Conservation (phyloP, 2,113 vertebrate species). For the Tetrax tetrax region DNA sequence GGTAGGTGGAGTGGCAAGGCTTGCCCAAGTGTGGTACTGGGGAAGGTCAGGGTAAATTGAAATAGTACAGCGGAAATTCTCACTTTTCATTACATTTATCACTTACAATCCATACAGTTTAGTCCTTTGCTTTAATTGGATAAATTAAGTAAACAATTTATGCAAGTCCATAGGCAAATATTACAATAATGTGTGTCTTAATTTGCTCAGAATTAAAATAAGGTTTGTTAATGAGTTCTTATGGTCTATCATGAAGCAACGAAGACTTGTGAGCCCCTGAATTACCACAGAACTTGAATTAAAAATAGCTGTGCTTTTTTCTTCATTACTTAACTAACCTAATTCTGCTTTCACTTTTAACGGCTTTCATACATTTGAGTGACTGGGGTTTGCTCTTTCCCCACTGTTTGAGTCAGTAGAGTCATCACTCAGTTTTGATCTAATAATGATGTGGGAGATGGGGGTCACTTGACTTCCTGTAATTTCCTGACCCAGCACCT, state of each 20-base stretch:
- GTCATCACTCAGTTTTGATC: neutral
- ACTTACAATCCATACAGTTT: neutral
- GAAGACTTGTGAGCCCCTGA: neutral
- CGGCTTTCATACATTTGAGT: neutral
- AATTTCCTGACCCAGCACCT: neutral
- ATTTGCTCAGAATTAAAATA: slow-evolving; percentile 46
- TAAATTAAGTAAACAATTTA: slow-evolving; percentile 5
- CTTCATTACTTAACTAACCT: neutral
- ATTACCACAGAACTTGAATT: neutral
- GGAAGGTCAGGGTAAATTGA: neutral
- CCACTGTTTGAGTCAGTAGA: neutral
- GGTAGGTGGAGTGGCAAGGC: neutral
- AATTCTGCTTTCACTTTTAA: neutral
- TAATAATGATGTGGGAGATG: neutral
- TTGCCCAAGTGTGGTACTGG: neutral
- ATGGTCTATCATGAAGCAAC: neutral
- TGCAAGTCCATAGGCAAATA: neutral
- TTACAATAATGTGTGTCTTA: neutral
- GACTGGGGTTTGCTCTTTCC: neutral
- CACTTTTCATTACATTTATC: neutral
- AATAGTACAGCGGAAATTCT: neutral
- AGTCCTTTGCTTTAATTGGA: neutral
- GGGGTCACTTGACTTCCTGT: neutral
- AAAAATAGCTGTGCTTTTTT: slow-evolving; percentile 7
- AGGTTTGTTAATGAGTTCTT: slow-evolving; percentile 14